Conservation (phyloP, 2,797 vertebrate species). For the Eospalax fontanierii region DNA sequence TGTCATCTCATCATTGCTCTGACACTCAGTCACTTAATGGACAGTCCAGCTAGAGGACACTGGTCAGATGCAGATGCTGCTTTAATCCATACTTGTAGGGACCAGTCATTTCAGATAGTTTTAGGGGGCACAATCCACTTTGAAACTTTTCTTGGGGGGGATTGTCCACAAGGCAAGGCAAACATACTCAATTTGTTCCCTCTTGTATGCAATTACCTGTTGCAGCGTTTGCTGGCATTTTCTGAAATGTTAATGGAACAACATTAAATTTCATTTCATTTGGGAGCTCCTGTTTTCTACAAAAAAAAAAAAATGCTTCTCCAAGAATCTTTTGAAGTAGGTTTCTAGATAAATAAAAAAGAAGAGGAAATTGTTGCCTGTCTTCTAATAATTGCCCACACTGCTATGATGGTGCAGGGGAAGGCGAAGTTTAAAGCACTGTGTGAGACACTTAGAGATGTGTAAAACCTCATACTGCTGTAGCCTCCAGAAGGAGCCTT, state of each 20-base stretch:
- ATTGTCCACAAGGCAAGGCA: not conserved
- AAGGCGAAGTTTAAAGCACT: not conserved
- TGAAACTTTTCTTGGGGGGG: not conserved
- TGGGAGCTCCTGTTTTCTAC: conserved; percentile 18
- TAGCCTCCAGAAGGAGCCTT: not conserved
- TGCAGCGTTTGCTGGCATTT: conserved; percentile 54
- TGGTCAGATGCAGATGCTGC: conserved; percentile 49
- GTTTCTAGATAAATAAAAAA: not conserved
- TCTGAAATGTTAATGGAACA: conserved; percentile 71
- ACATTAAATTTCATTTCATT: conserved; percentile 64
- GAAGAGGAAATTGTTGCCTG: not conserved
- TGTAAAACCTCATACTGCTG: not conserved
- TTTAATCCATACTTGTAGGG: conserved; percentile 41
- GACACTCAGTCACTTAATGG: conserved; percentile 5
- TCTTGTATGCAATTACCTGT: not conserved
- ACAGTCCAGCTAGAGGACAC: not conserved
- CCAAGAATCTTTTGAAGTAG: not conserved
- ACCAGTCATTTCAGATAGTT: not conserved
- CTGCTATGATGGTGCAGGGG: not conserved
- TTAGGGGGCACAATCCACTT: not conserved
- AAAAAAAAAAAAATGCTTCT: not conserved
- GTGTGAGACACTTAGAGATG: not conserved
- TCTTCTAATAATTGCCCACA: not conserved
- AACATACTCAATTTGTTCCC: not conserved
- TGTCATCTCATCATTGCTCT: conserved; percentile 3